Evolutionary conservation across 2,888 invertebrate genomes (phyloP).

Genomic region (Ptychoptera contaminata): DNA sequence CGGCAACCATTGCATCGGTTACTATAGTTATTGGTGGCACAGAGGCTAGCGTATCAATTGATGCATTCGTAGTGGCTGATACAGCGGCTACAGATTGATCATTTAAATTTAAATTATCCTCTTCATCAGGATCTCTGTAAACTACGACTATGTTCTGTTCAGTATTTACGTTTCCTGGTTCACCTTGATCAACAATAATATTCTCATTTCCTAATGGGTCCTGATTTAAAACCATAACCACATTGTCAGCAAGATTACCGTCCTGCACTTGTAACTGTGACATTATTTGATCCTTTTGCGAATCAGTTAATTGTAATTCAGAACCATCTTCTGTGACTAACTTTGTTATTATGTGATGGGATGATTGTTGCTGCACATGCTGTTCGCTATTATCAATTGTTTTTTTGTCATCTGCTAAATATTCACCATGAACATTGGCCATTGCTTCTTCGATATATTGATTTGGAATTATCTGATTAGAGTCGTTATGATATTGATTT

Average conservation of each 20-base stretch:
- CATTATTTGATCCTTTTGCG: conserved; percentile 29
- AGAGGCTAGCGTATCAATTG: neutral
- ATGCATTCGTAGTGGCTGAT: conserved; percentile 10
- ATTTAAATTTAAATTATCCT: conserved; percentile 17
- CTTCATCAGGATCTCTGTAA: conserved; percentile 11
- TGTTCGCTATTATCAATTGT: conserved; percentile 4
- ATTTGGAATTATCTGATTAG: conserved; percentile 5
- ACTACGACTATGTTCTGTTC: conserved; percentile 9
- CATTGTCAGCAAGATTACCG: conserved; percentile 15
- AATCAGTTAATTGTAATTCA: conserved; percentile 28
- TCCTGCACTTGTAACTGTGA: conserved; percentile 28
- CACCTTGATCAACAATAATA: neutral
- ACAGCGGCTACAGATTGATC: conserved; percentile 8
- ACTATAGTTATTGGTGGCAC: neutral
- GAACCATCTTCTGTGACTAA: conserved; percentile 35
- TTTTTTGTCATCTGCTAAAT: conserved; percentile 1
- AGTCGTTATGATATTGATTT: conserved; percentile 7
- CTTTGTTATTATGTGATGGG: conserved; percentile 18
- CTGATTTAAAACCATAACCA: conserved; percentile 28
- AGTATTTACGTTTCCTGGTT: conserved; percentile 4
- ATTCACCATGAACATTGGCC: conserved; percentile 11
- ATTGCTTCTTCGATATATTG: conserved; percentile 12
- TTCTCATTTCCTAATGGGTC: conserved; percentile 14
- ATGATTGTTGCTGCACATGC: neutral
- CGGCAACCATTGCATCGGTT: no score